phyloP scores from a whole-genome alignment of 2,888 invertebrate genomes.

The Cantharis flavilabris region DNA sequence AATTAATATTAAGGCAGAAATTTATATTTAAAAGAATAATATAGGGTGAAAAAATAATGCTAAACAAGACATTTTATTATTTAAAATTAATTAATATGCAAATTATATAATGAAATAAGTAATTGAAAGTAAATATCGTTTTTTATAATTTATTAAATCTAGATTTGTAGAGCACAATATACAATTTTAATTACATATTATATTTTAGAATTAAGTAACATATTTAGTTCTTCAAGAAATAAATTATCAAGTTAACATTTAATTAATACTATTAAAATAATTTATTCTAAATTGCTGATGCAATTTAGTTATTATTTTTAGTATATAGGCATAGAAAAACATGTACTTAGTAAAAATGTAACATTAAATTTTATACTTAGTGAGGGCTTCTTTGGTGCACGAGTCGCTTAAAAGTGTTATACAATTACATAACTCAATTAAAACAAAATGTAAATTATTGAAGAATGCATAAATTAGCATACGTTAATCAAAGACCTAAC shows the following conservation, averaged over 20 bases:
- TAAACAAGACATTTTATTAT: background rate
- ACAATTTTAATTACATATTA: background rate
- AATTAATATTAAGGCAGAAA: background rate
- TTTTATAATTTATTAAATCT: background rate
- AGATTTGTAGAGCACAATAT: background rate
- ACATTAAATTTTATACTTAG: too few species aligned
- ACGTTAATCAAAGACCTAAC: background rate
- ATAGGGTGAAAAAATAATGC: background rate
- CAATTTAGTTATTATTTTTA: background rate
- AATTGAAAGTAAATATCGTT: background rate
- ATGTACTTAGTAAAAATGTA: background rate
- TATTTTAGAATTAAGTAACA: background rate
- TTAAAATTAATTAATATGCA: background rate
- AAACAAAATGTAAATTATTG: background rate
- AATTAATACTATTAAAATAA: background rate
- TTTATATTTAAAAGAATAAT: background rate
- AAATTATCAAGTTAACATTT: background rate
- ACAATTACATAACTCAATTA: background rate
- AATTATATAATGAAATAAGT: background rate
- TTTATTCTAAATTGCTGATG: background rate
- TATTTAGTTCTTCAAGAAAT: background rate
- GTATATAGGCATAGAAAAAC: background rate
- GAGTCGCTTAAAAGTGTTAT: background rate
- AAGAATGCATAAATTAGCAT: background rate
- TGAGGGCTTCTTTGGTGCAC: background rate